Percentiles rank a stretch among this genome's conserved stretches.
Evolutionary conservation across 2,888 invertebrate species (phyloP).

Genomic region (Calameuta pallipes): DNA sequence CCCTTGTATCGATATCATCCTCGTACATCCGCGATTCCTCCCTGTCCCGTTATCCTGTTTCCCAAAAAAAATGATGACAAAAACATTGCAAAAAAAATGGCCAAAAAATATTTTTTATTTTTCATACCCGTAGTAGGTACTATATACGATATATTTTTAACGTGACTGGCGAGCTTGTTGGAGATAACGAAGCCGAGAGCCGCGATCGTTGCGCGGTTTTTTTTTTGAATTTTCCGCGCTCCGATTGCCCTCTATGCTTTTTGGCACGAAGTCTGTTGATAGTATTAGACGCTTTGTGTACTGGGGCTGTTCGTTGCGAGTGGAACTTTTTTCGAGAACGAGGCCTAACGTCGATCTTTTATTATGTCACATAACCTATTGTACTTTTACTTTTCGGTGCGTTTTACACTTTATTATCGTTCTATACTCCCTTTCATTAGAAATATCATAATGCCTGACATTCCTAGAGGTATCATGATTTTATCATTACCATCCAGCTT

Average conservation of each 20-base stretch:
- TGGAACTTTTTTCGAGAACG: constrained; percentile 13
- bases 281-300: constrained; percentile 25
- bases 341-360: constrained; percentile 13
- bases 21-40: not conserved
- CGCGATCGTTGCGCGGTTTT: not conserved
- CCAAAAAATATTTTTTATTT: constrained; percentile 48
- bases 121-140: constrained; percentile 40
- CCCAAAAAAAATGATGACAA: constrained; percentile 17
- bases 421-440: not conserved
- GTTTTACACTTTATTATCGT: not conserved
- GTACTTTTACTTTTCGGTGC: not conserved
- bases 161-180: constrained; percentile 21
- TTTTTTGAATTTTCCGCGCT: constrained; percentile 3
- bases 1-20: not conserved
- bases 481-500: not conserved
- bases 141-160: constrained; percentile 38
- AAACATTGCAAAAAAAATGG: constrained; percentile 28
- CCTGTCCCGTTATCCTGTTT: not conserved
- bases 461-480: not conserved
- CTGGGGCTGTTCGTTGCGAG: constrained; percentile 15
- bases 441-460: no score
- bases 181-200: constrained; percentile 6
- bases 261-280: constrained; percentile 28
- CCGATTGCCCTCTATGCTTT: constrained; percentile 24
- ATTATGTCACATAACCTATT: not conserved